Conservation (phyloP, 1,140 invertebrate species). For the Tachypleus tridentatus region DNA sequence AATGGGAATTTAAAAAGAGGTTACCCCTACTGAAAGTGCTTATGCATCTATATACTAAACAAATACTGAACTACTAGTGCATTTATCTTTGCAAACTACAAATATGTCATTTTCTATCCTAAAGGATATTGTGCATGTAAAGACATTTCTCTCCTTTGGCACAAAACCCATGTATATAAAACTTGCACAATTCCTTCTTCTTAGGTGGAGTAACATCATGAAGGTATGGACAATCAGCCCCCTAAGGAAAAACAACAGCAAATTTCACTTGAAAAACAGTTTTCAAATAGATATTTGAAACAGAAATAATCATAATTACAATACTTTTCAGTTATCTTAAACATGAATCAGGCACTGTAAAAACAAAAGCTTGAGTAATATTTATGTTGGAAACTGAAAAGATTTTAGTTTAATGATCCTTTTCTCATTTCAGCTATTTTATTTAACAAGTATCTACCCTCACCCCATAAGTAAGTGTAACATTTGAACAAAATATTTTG, state of each 20-base stretch:
- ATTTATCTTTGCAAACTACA: too few species aligned
- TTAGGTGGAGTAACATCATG: slow-evolving; percentile 66
- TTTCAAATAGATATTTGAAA: neutral
- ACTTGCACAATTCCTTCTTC: slow-evolving; percentile 92
- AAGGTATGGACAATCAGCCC: slow-evolving; percentile 69
- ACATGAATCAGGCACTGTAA: neutral
- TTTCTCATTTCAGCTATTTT: neutral
- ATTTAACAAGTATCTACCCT: too few species aligned
- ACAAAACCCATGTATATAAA: slow-evolving; percentile 90
- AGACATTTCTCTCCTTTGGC: slow-evolving; percentile 89
- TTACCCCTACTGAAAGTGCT: too few species aligned
- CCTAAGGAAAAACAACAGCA: slow-evolving; percentile 35
- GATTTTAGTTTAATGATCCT: neutral
- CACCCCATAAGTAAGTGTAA: too few species aligned
- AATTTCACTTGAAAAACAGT: neutral
- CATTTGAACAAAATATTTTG: too few species aligned
- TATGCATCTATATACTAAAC: too few species aligned
- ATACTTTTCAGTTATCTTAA: slow-evolving; percentile 1
- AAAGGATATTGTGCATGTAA: slow-evolving; percentile 71
- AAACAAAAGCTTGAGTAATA: neutral
- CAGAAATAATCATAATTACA: neutral
- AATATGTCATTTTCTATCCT: neutral
- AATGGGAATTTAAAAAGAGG: too few species aligned
- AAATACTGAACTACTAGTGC: too few species aligned
- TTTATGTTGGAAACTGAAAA: neutral